These are phyloP conservation scores for Casuarius casuarius DNA, from an alignment of 2,113 vertebrate species.

Conservation along the genomic window DNA sequence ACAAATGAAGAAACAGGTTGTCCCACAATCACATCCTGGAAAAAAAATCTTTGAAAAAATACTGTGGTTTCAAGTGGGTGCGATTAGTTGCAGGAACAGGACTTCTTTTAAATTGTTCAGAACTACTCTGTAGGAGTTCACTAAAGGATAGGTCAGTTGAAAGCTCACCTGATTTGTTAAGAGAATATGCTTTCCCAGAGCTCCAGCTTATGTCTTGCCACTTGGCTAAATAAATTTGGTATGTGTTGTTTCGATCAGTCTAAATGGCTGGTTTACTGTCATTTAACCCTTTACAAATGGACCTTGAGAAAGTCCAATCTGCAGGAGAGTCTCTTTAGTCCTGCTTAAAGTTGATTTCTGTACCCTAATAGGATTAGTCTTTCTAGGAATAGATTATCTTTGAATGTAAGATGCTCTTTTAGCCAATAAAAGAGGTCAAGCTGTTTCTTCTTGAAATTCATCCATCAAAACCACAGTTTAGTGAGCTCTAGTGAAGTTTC, in stretches of 20 bases:
- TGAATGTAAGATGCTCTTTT: not conserved
- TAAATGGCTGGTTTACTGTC: not conserved
- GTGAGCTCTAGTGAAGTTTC: not conserved
- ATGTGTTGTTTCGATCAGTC: not conserved
- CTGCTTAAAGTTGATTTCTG: not conserved
- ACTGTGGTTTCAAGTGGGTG: not conserved
- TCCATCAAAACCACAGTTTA: not conserved
- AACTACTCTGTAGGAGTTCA: not conserved
- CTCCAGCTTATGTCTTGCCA: not conserved
- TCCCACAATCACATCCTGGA: not conserved
- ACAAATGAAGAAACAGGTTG: not conserved
- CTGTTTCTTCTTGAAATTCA: not conserved
- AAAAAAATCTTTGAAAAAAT: not conserved
- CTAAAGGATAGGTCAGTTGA: not conserved
- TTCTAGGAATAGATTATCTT: conserved; percentile 19
- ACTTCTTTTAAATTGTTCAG: not conserved
- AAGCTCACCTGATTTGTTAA: not conserved
- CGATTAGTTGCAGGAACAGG: not conserved
- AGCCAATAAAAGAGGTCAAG: not conserved
- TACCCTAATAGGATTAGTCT: not conserved
- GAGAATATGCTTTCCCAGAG: not conserved
- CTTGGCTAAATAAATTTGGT: not conserved
- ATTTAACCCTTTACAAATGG: not conserved
- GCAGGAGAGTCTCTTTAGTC: not conserved
- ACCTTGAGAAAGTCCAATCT: not conserved